Percentiles rank a stretch among this genome's conserved stretches.
phyloP scores from a whole-genome alignment of 2,113 vertebrate genomes.

The Mormyrus lacerda region DNA sequence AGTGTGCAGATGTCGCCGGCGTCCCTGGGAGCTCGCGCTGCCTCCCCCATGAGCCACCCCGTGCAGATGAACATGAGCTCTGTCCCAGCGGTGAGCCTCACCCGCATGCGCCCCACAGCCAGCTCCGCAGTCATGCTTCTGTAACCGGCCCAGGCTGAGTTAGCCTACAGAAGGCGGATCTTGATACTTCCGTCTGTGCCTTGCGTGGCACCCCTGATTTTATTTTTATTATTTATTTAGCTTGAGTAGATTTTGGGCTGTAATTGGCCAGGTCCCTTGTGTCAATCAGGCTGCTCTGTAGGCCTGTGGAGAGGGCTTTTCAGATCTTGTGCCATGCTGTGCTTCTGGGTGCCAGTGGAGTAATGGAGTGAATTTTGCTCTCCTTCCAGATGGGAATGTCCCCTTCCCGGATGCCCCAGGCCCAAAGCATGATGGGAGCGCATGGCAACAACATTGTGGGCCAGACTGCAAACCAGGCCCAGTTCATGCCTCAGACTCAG shows the following conservation, averaged over 20 bases:
- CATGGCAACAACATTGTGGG: constrained; percentile 79
- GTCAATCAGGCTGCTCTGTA: background rate
- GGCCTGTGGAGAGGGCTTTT: background rate
- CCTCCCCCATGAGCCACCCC: constrained; percentile 87
- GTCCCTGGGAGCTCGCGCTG: constrained; percentile 75
- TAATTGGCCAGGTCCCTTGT: background rate
- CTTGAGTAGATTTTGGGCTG: background rate
- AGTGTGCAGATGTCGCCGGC: constrained; percentile 85
- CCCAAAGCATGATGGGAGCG: constrained; percentile 75
- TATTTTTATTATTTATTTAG: background rate
- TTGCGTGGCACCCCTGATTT: background rate
- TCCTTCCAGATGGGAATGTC: constrained; percentile 83
- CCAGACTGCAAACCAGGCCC: constrained; percentile 76
- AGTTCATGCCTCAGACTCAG: constrained; percentile 81
- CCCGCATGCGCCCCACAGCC: background rate
- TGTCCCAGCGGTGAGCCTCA: constrained; percentile 69
- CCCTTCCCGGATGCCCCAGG: constrained; percentile 89
- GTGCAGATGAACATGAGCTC: constrained; percentile 87
- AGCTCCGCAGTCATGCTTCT: background rate
- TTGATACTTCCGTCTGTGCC: background rate
- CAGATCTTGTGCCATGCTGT: background rate
- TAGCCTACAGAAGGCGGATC: background rate
- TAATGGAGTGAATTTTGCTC: background rate
- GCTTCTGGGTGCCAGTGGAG: background rate
- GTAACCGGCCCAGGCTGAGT: background rate